Conservation (phyloP, 2,113 vertebrate species). For the Numenius arquata region DNA sequence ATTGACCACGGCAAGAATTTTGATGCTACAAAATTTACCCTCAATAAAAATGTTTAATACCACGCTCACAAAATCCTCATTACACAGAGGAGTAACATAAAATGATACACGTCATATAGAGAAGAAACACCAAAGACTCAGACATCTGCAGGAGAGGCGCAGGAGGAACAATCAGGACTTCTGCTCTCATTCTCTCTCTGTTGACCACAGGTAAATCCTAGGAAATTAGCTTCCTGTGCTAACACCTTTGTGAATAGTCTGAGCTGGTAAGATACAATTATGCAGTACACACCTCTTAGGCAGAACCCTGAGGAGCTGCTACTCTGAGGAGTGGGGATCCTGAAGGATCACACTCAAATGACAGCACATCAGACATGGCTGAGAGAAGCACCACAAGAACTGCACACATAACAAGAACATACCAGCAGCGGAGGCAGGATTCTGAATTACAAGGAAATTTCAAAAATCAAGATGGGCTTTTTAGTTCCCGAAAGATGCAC, state of each 20-base stretch:
- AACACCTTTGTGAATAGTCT: background rate
- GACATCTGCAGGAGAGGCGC: background rate
- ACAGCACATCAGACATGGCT: background rate
- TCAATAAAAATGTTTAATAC: background rate
- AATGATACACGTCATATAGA: background rate
- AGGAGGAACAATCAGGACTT: background rate
- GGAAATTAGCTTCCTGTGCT: background rate
- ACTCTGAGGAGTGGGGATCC: background rate
- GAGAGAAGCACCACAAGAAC: background rate
- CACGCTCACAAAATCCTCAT: background rate
- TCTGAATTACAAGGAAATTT: background rate
- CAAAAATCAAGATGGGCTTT: background rate
- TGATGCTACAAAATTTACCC: background rate
- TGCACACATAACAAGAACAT: fast-evolving
- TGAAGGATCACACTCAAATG: background rate
- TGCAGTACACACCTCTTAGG: background rate
- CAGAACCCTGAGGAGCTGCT: background rate
- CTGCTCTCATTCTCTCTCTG: background rate
- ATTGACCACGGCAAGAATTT: background rate
- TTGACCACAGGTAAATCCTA: background rate
- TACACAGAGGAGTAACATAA: background rate
- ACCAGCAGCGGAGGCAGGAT: background rate
- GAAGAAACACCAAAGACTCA: background rate
- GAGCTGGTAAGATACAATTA: background rate
- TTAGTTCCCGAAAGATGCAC: background rate